Evolutionary conservation across 2,888 invertebrate genomes (phyloP).

Genomic region (Onthophagus sagittarius): DNA sequence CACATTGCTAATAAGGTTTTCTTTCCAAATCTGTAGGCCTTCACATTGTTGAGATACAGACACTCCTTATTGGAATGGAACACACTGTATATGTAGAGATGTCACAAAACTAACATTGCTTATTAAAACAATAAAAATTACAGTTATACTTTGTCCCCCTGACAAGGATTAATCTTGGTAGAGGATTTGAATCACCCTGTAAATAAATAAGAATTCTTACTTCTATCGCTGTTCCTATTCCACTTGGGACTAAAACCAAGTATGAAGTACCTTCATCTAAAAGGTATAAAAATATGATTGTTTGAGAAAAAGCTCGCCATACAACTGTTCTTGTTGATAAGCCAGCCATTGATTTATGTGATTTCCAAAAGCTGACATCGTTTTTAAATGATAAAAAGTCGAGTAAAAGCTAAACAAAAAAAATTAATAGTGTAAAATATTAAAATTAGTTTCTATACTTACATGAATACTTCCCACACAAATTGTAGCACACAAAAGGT

Average conservation of each 20-base stretch:
- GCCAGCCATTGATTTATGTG: conserved; percentile 80
- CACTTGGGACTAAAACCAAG: conserved; percentile 81
- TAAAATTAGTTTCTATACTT: conserved; percentile 48
- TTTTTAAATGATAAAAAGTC: conserved; percentile 98
- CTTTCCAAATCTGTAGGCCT: no score
- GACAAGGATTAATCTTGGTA: not conserved
- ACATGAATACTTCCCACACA: conserved; percentile 91
- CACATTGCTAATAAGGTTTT: no score
- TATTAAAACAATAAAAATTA: no score
- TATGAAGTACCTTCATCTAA: conserved; percentile 89
- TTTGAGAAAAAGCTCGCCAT: conserved; percentile 92
- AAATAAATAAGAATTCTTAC: conserved; percentile 47
- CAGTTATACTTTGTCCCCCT: no score
- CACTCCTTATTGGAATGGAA: no score
- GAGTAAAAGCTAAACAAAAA: conserved; percentile 76
- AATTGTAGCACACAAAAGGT: conserved; percentile 84
- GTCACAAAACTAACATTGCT: no score
- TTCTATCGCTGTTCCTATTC: conserved; percentile 85
- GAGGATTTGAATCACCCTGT: not conserved
- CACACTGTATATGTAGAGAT: no score
- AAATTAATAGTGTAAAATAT: conserved; percentile 1
- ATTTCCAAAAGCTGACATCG: conserved; percentile 93
- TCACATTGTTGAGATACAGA: no score
- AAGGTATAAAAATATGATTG: conserved; percentile 87
- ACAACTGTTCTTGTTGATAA: conserved; percentile 83